Percentiles rank a stretch among this genome's conserved stretches.
phyloP scores from a whole-genome alignment of 2,888 invertebrate species.

The Arrhopalites spinosus region DNA sequence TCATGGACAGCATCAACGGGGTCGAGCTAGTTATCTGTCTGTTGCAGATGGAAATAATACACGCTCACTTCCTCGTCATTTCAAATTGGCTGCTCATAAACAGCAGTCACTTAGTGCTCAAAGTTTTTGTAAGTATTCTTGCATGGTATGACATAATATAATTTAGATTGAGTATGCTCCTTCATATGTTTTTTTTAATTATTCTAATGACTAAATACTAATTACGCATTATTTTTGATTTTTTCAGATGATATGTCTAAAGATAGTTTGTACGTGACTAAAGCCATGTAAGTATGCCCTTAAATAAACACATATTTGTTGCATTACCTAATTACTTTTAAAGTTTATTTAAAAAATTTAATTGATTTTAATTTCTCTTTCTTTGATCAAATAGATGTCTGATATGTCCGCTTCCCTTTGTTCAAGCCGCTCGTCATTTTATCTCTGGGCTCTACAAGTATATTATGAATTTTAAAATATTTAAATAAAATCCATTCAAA shows the following conservation, averaged over 20 bases:
- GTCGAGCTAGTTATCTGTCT: slow-evolving; percentile 44
- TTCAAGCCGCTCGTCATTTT: slow-evolving; percentile 83
- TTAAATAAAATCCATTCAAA: too few relatives aligned
- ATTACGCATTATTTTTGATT: too few relatives aligned
- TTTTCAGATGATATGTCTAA: slow-evolving; percentile 77
- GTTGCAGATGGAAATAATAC: slow-evolving; percentile 66
- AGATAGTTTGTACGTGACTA: slow-evolving; percentile 93
- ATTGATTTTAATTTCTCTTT: not conserved
- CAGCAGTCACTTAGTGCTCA: slow-evolving; percentile 71
- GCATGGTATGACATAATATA: too few relatives aligned
- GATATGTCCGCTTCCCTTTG: slow-evolving; percentile 88
- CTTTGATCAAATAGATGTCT: not conserved
- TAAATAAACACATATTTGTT: too few relatives aligned
- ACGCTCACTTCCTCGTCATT: slow-evolving; percentile 84
- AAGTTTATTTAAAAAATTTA: not conserved
- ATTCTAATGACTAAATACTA: too few relatives aligned
- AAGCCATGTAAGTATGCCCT: slow-evolving; percentile 93
- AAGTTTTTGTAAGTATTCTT: slow-evolving; percentile 70
- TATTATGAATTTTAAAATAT: slow-evolving; percentile 50
- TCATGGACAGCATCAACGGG: slow-evolving; percentile 41
- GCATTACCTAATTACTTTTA: too few relatives aligned
- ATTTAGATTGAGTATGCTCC: too few relatives aligned
- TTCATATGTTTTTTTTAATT: too few relatives aligned
- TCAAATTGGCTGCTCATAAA: slow-evolving; percentile 78
- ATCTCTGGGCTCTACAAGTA: slow-evolving; percentile 85